Percentiles rank a stretch among this genome's conserved stretches.
Evolutionary conservation across 2,888 invertebrate genomes (phyloP).

Genomic region (Luffia ferchaultella): DNA sequence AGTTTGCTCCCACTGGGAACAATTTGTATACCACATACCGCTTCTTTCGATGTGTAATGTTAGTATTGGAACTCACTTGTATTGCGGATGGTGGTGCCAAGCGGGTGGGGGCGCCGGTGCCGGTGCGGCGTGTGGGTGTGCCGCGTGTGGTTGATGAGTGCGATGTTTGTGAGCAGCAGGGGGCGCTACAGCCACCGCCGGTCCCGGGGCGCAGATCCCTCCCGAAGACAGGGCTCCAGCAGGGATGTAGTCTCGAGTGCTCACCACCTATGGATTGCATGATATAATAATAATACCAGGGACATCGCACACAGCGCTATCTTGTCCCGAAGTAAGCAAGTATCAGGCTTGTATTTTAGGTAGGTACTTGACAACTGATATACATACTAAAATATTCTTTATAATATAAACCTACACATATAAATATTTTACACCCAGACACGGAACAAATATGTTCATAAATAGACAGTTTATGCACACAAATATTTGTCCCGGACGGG

Average conservation of each 20-base stretch:
- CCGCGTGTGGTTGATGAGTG: slow-evolving; percentile 64
- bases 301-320: too few species aligned
- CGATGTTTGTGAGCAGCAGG: slow-evolving; percentile 49
- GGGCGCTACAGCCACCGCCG: slow-evolving; percentile 19
- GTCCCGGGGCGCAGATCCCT: slow-evolving; percentile 19
- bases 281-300: not conserved
- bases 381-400: too few species aligned
- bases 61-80: slow-evolving; percentile 40
- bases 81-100: slow-evolving; percentile 56
- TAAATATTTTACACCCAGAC: too few species aligned
- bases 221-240: slow-evolving; percentile 1
- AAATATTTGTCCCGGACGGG: too few species aligned
- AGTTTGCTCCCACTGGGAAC: too few species aligned
- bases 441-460: too few species aligned
- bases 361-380: too few species aligned
- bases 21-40: too few species aligned
- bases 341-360: not conserved
- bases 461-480: too few species aligned
- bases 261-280: slow-evolving; percentile 3
- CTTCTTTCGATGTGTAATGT: too few species aligned
- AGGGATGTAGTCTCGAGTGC: slow-evolving; percentile 2
- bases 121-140: slow-evolving; percentile 16
- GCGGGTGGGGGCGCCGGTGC: slow-evolving; percentile 23
- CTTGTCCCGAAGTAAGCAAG: too few species aligned
- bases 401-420: too few species aligned